Percentiles rank a stretch among this genome's conserved stretches.
Evolutionary conservation across 2,113 vertebrate species (phyloP).

Genomic region (Notiomystis cincta): DNA sequence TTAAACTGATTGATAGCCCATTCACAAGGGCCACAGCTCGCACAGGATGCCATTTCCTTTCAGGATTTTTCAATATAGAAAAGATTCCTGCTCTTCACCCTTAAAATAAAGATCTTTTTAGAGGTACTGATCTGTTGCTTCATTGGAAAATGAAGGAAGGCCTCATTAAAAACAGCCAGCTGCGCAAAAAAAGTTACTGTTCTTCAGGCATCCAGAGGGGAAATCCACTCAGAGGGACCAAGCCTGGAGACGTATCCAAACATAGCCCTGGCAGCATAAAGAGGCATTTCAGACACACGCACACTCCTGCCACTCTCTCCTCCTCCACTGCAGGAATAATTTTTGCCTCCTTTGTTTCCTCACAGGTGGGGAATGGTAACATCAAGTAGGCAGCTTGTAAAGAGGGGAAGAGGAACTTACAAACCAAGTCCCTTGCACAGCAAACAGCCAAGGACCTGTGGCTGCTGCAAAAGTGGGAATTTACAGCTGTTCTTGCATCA

Average conservation of each 20-base stretch:
- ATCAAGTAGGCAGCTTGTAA: not conserved
- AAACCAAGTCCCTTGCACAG: not conserved
- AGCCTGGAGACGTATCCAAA: fast-evolving
- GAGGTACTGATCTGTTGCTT: not conserved
- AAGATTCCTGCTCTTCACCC: not conserved
- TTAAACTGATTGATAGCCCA: slow-evolving; percentile 25
- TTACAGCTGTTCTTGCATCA: not conserved
- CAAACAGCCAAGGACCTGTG: not conserved
- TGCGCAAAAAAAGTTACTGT: not conserved
- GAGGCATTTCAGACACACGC: not conserved
- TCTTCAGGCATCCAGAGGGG: not conserved
- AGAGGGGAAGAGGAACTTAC: not conserved
- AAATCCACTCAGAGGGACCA: not conserved
- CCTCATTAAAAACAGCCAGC: not conserved
- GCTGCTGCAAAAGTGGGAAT: not conserved
- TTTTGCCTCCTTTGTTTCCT: not conserved
- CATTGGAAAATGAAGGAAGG: not conserved
- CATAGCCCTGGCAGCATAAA: not conserved
- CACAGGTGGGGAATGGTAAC: not conserved
- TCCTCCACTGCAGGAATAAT: not conserved
- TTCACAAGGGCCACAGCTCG: not conserved
- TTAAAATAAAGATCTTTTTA: not conserved
- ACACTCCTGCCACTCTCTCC: not conserved
- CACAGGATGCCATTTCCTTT: not conserved
- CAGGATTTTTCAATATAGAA: not conserved